Conservation (phyloP, 2,888 invertebrate species). For the Chrysotoxum bicinctum region DNA sequence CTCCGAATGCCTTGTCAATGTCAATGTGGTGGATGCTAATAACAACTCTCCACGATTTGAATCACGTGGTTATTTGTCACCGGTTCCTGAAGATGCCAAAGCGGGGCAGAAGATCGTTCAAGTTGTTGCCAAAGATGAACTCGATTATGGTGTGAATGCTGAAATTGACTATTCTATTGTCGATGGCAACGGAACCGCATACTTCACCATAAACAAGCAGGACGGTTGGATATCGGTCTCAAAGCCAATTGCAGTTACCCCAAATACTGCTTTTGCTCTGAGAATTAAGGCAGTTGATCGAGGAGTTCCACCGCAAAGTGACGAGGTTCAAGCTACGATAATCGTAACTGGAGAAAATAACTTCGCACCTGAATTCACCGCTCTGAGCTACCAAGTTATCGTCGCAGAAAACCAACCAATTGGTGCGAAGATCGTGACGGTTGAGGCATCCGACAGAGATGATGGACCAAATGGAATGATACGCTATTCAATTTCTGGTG, state of each 20-base stretch:
- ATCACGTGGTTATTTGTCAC: conserved; percentile 88
- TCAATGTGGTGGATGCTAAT: conserved; percentile 95
- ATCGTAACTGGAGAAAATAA: conserved; percentile 93
- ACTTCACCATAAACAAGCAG: conserved; percentile 88
- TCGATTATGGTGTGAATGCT: conserved; percentile 94
- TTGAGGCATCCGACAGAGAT: conserved; percentile 93
- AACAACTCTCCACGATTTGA: conserved; percentile 94
- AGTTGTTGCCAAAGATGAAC: conserved; percentile 88
- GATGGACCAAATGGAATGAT: conserved; percentile 95
- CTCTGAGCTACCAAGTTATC: conserved; percentile 92
- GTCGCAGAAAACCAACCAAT: conserved; percentile 95
- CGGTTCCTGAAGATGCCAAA: conserved; percentile 90
- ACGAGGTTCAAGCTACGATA: conserved; percentile 88
- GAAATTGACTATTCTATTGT: conserved; percentile 90
- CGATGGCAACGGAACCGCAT: conserved; percentile 89
- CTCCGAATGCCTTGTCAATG: conserved; percentile 91
- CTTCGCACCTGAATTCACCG: conserved; percentile 91
- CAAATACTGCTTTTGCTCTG: conserved; percentile 86
- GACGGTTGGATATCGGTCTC: conserved; percentile 91
- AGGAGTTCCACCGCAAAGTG: conserved; percentile 93
- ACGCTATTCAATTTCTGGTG: conserved; percentile 91
- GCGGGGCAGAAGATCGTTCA: conserved; percentile 88
- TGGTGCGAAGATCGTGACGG: conserved; percentile 91
- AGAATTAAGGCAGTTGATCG: conserved; percentile 90
- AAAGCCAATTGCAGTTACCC: conserved; percentile 82